Evolutionary conservation across 2,797 vertebrate genomes (phyloP), one percentile per base, ranked within the genome.

Genomic region (Chelonia mydas): DNA sequence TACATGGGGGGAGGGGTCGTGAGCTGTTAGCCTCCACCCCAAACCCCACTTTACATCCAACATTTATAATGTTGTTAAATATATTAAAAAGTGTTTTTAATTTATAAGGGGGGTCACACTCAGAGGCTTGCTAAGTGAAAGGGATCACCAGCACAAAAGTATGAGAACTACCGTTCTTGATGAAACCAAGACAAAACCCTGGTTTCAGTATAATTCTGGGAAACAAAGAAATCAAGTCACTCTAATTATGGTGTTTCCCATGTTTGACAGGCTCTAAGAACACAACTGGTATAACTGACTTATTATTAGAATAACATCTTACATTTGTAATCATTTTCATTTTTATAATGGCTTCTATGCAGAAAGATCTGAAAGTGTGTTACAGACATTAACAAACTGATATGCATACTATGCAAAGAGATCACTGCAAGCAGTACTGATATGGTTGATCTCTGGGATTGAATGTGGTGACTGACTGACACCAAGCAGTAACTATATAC

Each of bases 391-490:
- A 77, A 47, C 50, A 10, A 45, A 37, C 0, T 4, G 47, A 21
- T 0, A 12, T 5, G 5, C 3, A 9, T 19, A 9, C 2, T 4
- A 13, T 0, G 2, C 19, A 4, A 31, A 41, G 27, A 28, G 10
- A 6, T 3, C 10, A 41, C 80, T 55, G 61, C 41, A 76, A 55
- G 61, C 28, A 2, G 1, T 74, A 54, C 65, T 7, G 6, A 41
- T 15, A 10, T 2, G 33, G 11, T 3, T 0, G 15, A 15, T n/a
- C 23, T 17, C 2, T 1, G 28, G 10, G 1, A 6, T 7, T 77
- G 76, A 49, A 77, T 13, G 76, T 5, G 54, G 11, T 1, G 2
- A 13, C 37, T 28, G 27, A 3, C 59, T 2, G 31, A 8, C 51
- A 12, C 17, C 16, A 72, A 12, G 80, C 17, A 1, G 1, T 3